Evolutionary conservation across 1,140 invertebrate species (phyloP).

Genomic region (Chionoecetes opilio): DNA sequence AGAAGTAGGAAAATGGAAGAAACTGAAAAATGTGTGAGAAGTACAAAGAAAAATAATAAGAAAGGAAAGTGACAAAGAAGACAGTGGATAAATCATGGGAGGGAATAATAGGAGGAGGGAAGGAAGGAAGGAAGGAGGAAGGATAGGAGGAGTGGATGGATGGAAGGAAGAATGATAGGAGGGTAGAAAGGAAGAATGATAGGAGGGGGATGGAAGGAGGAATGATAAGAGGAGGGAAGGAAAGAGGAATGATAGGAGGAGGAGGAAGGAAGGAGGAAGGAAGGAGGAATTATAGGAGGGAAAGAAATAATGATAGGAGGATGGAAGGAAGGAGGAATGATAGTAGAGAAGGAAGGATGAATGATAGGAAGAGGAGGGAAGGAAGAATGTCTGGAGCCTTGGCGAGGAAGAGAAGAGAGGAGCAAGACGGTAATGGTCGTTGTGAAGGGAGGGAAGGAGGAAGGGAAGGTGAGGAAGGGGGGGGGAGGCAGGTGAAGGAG

Average conservation of each 20-base stretch:
- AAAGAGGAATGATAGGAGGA: not conserved
- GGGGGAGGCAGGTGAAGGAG: not conserved
- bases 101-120: not conserved
- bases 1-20: not conserved
- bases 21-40: not conserved
- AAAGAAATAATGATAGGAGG: not conserved
- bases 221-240: not conserved
- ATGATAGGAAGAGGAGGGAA: not conserved
- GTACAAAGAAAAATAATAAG: not conserved
- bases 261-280: not conserved
- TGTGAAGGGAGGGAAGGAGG: not conserved
- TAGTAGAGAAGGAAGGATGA: not conserved
- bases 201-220: not conserved
- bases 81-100: too few relatives aligned
- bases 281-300: not conserved
- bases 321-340: not conserved
- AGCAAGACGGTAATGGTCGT: slow-evolving; percentile 5
- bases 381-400: not conserved
- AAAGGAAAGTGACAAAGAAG: not conserved
- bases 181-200: not conserved
- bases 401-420: not conserved
- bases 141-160: not conserved
- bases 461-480: not conserved
- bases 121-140: slow-evolving; percentile 18
- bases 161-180: not conserved